Evolutionary conservation across 2,888 invertebrate species (phyloP), one percentile per base, ranked within the genome.

Genomic region (Trissolcus brochymenae): DNA sequence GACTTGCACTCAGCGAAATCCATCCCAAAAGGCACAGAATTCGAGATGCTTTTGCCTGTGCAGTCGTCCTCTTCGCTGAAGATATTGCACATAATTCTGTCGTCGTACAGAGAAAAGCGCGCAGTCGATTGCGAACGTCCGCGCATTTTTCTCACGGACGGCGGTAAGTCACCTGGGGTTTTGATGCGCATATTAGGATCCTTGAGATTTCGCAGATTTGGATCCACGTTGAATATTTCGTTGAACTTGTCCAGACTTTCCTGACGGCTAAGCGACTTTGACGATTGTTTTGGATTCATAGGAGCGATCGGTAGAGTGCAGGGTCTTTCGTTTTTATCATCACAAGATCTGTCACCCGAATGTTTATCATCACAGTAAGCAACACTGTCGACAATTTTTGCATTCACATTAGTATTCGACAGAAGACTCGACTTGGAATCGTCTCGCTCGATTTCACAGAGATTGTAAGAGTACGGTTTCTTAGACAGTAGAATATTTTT

Each of bases 81-180:
- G 43, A 86, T 85, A 78, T 87, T 87, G 80, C 92, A 92, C 96
- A 97, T 96, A 92, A 96, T 95, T 51, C 96, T 91, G 86, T 97
- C 97, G 83, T 96, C 96, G 84, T 96, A 96, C 17, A 97, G 90
- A 54, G 96, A 96, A 82, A 97, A 92, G 79, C 97, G 89, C 1
- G 91, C 90, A 6, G 90, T 92, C 80, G 94, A 93, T 51, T 93
- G 92, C 0, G 93, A 94, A 49, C 91, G 91, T 2, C 93, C 91
- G 41, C 94, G 89, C 1, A 94, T 93, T 81, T 93, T 92, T 13
- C 95, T 88, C 0, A 95, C 94, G 0, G 95, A 95, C 0, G 94
- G 94, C 0, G 95, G 95, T 25, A 95, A 91, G 87, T 95, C 95
- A 0, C 95, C 95, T 0, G 95, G 95, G 0, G 95, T 95, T 85